Base-by-base conservation (phyloP, 2,888 invertebrate genomes). In the Sminthurinus aureus region DNA sequence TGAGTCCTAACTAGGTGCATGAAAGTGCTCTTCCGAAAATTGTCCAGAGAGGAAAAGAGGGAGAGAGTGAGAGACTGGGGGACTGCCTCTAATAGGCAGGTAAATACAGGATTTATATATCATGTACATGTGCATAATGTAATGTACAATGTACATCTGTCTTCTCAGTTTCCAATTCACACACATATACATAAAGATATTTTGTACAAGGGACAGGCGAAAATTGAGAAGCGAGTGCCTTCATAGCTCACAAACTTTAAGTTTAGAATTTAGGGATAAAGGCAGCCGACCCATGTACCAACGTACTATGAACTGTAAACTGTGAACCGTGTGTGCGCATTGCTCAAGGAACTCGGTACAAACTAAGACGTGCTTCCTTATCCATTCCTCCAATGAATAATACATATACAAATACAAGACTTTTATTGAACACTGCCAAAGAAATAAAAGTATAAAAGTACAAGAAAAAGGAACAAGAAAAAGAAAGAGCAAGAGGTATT, bases 1-100 rank as follows among this genome's bases (percentile, higher is more conserved):
- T n/a, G n/a, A 78, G 64, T 64, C 80, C 51, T 80, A 80, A 80
- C 80, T 71, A 71, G 80, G 66, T 38, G 58, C 76, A 58, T 38
- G 50, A 58, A 76, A 58, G 76, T 76, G 76, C 76, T 76, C 76
- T 76, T 58, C 24, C 71, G 51, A 75, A 75, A 75, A 75, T 71
- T 71, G 24, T 71, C 75, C 64, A 78, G 76, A 76, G 52, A 52
- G 51, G 58, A 24, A 15, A 22, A 77, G 52, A 11, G 77, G 0
- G 64, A 77, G 24, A 20, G 77, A 22, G 52, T n/a, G n/a, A n/a
- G n/a, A n/a, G n/a, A n/a, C n/a, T 20, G 51, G 58, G 58, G 67
- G 79, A 67, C 26, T n/a, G 76, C 50, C 76, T 22, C 71, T 71
- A 71, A 71, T 71, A 51, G 79, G 79, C 71, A 79, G 69, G 71